Percentiles rank a stretch among this genome's conserved stretches.
phyloP scores from a whole-genome alignment of 1,140 invertebrate species.

The Cherax quadricarinatus region DNA sequence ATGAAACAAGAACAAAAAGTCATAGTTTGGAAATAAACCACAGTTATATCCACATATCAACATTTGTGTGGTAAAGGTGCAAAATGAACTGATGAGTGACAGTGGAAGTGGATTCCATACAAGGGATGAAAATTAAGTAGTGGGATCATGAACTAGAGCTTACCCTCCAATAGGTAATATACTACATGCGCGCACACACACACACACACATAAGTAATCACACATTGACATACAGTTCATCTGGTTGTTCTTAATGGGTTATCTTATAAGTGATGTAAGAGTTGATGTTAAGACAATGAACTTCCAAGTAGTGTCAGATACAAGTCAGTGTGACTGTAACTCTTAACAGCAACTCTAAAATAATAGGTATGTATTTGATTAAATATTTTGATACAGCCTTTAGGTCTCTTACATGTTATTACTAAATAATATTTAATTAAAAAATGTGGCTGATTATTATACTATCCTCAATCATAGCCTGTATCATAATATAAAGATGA shows the following conservation, averaged over 20 bases:
- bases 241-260: neutral
- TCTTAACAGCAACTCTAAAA: neutral
- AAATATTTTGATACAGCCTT: slow-evolving; percentile 52
- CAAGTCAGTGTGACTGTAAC: neutral
- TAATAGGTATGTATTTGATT: slow-evolving; percentile 1
- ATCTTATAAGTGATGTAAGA: neutral
- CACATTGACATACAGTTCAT: neutral
- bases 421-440: slow-evolving; percentile 11
- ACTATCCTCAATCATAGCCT: slow-evolving; percentile 34
- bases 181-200: neutral
- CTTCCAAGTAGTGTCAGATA: slow-evolving; percentile 9
- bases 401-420: slow-evolving; percentile 38
- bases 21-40: too few species aligned
- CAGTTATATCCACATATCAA: too few species aligned
- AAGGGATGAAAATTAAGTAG: too few species aligned
- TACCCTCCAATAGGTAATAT: neutral
- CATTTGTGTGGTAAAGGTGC: too few species aligned
- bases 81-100: too few species aligned
- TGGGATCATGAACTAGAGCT: too few species aligned
- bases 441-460: slow-evolving; percentile 2
- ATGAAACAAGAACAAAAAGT: too few species aligned
- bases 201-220: too few species aligned
- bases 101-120: too few species aligned
- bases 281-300: neutral
- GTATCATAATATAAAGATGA: slow-evolving; percentile 44